Evolutionary conservation across 2,113 vertebrate species (phyloP), one percentile per base, ranked within the genome.

Genomic region (Nothobranchius furzeri): DNA sequence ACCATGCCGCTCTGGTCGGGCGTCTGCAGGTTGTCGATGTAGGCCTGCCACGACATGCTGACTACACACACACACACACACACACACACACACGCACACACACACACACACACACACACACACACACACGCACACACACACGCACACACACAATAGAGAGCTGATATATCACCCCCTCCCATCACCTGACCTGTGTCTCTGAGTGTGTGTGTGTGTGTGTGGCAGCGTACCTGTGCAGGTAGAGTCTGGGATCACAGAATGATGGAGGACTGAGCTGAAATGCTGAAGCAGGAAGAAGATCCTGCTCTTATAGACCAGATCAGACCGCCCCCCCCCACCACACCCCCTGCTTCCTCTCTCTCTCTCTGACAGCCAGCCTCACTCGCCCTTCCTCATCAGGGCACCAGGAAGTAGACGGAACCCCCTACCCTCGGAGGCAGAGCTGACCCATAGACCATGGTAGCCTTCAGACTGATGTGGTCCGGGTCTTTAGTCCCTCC

Each of bases 221-320:
- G 17, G 1, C 30, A 30, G 56, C 76, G 74, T 56, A 88, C 86
- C 83, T 88, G 81, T n/a, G 49, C 76, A 85, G 76, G 76, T 82
- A 46, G 14, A 43, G 63, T 66, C 42, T 68, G 10, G 49, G 65
- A 14, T 67, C 9, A 37, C 45, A 59, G 8, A 47, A 37, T 20
- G 57, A 64, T 7, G 3, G 14, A 14, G 54, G 59, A 59, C 42
- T 58, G 65, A 13, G 51, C 68, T 53, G n/a, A 12, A 78, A 65
- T 78, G 81, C 57, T 52, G 24, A 54, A 76, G 50, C 5, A 86
- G 84, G 81, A 84, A 82, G 81, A 72, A 3, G 4, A n/a, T 12
- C 6, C 4, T 30, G 14, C 1, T 81, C 81, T 76, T 86, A 86
- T 84, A 40, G 37, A 30, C 30, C 30, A 76, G 4, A 1, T 6